phyloP scores from a whole-genome alignment of 2,888 invertebrate genomes.

The Creontiades dilutus region DNA sequence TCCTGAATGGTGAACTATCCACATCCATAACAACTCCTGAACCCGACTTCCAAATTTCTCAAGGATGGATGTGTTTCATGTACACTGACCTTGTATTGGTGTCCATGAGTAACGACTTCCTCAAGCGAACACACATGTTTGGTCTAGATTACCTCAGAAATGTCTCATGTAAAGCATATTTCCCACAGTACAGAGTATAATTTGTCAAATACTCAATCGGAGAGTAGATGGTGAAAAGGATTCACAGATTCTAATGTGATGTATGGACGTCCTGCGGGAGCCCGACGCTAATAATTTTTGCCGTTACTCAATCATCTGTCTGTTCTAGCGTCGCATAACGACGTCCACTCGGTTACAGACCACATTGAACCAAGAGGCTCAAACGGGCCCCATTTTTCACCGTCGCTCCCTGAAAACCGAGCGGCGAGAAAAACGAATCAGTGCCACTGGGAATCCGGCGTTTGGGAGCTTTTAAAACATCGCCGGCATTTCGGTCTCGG shows the following conservation, averaged over 20 bases:
- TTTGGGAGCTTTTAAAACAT: conserved; percentile 20
- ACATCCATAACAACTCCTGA: too few species aligned
- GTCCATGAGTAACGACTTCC: too few species aligned
- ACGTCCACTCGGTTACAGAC: not conserved
- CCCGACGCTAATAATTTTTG: not conserved
- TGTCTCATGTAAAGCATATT: too few species aligned
- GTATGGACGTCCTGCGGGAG: not conserved
- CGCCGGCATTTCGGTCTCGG: not conserved
- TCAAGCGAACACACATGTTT: too few species aligned
- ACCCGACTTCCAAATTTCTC: too few species aligned
- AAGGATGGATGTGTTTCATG: too few species aligned
- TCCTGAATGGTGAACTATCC: too few species aligned
- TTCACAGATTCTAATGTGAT: not conserved
- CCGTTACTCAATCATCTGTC: not conserved
- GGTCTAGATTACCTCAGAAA: too few species aligned
- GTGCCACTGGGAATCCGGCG: not conserved
- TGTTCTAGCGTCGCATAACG: not conserved
- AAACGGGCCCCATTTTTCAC: not conserved
- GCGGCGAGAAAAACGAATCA: not conserved
- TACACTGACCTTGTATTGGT: too few species aligned
- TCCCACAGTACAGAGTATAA: too few species aligned
- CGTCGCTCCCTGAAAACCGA: not conserved
- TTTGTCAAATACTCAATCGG: not conserved
- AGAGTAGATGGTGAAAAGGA: not conserved
- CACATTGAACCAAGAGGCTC: not conserved